A percentile compares a stretch with the other conserved stretches of the same genome.
These are phyloP conservation scores for Ciconia maguari DNA, from an alignment of 2,113 vertebrate species.

Conservation along the genomic window DNA sequence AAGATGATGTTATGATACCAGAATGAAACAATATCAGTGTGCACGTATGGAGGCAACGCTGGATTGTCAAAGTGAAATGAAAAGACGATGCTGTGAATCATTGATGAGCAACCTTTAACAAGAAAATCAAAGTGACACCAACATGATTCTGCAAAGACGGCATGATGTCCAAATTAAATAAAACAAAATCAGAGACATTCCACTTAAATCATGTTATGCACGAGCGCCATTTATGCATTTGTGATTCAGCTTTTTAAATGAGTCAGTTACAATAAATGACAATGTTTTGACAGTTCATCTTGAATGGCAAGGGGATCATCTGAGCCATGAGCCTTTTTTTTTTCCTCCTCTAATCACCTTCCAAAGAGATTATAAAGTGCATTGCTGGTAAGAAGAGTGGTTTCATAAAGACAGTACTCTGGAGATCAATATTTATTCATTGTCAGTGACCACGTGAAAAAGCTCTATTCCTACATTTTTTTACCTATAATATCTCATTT, in stretches of 20 bases:
- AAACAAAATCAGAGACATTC: background rate
- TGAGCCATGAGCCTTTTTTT: background rate
- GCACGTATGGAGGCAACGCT: background rate
- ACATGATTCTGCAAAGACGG: background rate
- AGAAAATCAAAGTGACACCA: background rate
- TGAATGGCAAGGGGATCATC: background rate
- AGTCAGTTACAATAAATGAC: constrained; percentile 20
- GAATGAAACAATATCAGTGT: background rate
- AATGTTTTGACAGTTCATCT: constrained; percentile 1
- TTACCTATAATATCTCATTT: background rate
- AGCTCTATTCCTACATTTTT: background rate
- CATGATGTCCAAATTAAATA: background rate
- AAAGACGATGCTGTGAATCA: background rate
- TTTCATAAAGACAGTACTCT: background rate
- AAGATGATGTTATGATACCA: background rate
- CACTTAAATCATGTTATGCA: background rate
- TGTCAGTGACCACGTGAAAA: background rate
- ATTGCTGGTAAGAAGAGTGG: background rate
- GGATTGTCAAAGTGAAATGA: background rate
- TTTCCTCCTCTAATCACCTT: background rate
- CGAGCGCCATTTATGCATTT: background rate
- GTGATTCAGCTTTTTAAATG: background rate
- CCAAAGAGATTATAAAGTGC: background rate
- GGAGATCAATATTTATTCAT: background rate
- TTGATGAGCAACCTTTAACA: background rate